These are phyloP conservation scores for Nyctalus aviator DNA, from an alignment of 2,797 vertebrate species.

Conservation along the genomic window DNA sequence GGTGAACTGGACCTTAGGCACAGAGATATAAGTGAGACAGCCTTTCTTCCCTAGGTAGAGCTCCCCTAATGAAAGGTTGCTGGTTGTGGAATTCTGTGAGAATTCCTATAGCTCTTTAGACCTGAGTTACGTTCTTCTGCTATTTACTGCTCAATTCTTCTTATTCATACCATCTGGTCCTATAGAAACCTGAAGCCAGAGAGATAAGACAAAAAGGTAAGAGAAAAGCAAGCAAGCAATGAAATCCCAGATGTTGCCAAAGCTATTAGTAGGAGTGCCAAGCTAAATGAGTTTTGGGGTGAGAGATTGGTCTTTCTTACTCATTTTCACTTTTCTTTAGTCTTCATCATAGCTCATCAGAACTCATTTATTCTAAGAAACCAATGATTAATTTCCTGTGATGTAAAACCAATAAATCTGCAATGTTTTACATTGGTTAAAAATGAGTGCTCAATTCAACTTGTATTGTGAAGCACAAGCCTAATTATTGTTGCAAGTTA, in stretches of 20 bases:
- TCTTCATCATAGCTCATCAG: not conserved
- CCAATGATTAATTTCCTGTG: conserved; percentile 60
- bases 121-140: not conserved
- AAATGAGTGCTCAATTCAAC: conserved; percentile 38
- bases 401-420: conserved; percentile 21
- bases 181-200: not conserved
- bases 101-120: not conserved
- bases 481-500: conserved; percentile 1
- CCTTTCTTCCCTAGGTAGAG: not conserved
- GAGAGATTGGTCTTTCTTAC: conserved; percentile 15
- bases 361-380: conserved; percentile 51
- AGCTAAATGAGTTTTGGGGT: not conserved
- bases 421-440: not conserved
- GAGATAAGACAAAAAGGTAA: conserved; percentile 60
- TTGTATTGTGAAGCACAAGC: not conserved
- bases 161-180: conserved; percentile 2
- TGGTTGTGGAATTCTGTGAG: not conserved
- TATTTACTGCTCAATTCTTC: not conserved
- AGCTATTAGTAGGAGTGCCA: not conserved
- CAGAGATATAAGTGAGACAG: conserved; percentile 4
- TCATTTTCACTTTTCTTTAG: conserved; percentile 55
- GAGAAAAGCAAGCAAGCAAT: not conserved
- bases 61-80: not conserved
- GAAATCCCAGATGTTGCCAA: not conserved
- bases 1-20: not conserved